These are phyloP conservation scores for Mustela nigripes DNA, from an alignment of 2,113 vertebrate species.

Conservation along the genomic window DNA sequence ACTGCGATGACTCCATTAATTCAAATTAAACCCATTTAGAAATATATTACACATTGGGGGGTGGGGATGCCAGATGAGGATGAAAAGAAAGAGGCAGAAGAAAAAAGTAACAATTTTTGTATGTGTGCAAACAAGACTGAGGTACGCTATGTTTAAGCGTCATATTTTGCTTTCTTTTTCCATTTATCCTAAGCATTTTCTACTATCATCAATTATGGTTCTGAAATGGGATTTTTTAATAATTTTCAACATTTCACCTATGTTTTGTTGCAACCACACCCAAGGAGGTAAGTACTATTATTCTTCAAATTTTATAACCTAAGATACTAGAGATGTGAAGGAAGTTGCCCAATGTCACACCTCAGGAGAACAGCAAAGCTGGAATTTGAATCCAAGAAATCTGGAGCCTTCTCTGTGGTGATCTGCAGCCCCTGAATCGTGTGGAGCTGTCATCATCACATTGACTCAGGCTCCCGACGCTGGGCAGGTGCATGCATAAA, in stretches of 20 bases:
- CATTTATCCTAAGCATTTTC: background rate
- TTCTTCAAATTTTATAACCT: background rate
- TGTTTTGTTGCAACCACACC: background rate
- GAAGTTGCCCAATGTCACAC: background rate
- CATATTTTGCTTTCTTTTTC: background rate
- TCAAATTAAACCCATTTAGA: background rate
- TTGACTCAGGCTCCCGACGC: background rate
- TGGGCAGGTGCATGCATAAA: no score
- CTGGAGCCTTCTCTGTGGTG: background rate
- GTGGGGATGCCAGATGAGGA: background rate
- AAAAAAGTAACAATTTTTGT: background rate
- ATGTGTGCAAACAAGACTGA: background rate
- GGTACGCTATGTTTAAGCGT: background rate
- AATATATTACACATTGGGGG: background rate
- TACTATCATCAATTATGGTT: background rate
- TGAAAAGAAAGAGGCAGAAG: background rate
- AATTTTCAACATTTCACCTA: background rate
- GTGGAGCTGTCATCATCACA: background rate
- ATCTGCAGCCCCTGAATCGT: background rate
- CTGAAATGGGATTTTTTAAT: background rate
- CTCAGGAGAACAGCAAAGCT: background rate
- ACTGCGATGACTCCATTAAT: background rate
- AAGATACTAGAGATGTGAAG: background rate
- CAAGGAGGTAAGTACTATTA: background rate
- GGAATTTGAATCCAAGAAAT: background rate